Evolutionary conservation across 2,888 invertebrate genomes (phyloP).

Genomic region (Plebejus argus): DNA sequence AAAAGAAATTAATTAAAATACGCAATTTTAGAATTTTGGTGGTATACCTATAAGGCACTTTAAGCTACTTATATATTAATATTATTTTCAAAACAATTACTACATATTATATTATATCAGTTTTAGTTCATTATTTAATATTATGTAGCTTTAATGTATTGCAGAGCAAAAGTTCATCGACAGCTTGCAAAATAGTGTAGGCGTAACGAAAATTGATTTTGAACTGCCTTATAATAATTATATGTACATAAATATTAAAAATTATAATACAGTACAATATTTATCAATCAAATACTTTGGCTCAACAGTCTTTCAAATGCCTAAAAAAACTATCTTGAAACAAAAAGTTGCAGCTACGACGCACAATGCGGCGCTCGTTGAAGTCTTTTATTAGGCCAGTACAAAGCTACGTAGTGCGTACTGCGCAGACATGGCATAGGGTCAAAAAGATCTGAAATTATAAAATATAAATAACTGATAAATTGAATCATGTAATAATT

Average conservation of each 20-base stretch:
- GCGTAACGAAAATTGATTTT: background rate
- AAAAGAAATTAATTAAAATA: background rate
- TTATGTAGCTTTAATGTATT: background rate
- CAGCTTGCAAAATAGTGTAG: background rate
- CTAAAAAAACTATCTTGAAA: background rate
- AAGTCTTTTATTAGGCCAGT: slow-evolving; percentile 8
- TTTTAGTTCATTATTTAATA: background rate
- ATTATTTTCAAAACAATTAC: too few relatives aligned
- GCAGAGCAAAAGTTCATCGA: background rate
- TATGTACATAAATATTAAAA: background rate
- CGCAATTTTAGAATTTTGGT: too few relatives aligned
- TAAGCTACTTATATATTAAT: too few relatives aligned
- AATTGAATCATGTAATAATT: too few relatives aligned
- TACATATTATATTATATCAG: too few relatives aligned
- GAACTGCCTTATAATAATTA: background rate
- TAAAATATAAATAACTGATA: too few relatives aligned
- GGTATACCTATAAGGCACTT: too few relatives aligned
- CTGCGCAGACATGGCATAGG: too few relatives aligned
- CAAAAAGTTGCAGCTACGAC: too few relatives aligned
- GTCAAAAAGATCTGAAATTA: too few relatives aligned
- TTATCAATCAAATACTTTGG: background rate
- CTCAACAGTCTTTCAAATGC: background rate
- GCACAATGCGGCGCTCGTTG: background rate
- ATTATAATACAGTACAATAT: background rate
- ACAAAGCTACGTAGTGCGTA: too few relatives aligned